Conservation (phyloP, 1,140 invertebrate genomes). For the Neocloeon triangulifer region DNA sequence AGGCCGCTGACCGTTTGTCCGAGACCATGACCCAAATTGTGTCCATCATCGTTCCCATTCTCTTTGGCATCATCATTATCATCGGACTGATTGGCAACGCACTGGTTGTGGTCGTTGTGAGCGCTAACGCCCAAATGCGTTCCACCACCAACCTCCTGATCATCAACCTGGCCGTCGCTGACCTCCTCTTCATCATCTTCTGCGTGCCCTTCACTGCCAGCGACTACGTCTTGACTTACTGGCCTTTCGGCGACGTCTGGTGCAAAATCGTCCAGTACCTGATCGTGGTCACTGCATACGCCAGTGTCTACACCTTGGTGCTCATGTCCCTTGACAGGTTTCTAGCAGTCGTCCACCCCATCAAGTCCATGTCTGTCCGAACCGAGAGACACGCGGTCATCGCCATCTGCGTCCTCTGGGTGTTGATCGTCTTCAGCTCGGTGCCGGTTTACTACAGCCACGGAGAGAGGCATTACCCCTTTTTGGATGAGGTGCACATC, state of each 20-base stretch:
- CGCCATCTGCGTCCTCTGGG: slow-evolving; percentile 61
- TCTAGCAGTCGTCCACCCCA: slow-evolving; percentile 83
- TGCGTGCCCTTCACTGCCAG: slow-evolving; percentile 86
- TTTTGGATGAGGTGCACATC: slow-evolving; percentile 27
- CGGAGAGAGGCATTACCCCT: slow-evolving; percentile 43
- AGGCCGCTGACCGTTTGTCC: slow-evolving; percentile 17
- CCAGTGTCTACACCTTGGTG: slow-evolving; percentile 82
- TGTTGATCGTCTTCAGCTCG: slow-evolving; percentile 48
- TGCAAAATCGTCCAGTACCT: slow-evolving; percentile 71
- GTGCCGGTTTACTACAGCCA: slow-evolving; percentile 57
- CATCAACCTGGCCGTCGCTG: slow-evolving; percentile 68
- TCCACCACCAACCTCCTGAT: slow-evolving; percentile 85
- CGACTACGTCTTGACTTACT: slow-evolving; percentile 64
- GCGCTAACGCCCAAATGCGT: slow-evolving; percentile 71
- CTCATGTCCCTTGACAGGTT: slow-evolving; percentile 90
- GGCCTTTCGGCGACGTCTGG: slow-evolving; percentile 80
- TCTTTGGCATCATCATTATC: slow-evolving; percentile 71
- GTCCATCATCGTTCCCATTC: slow-evolving; percentile 51
- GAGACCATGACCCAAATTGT: slow-evolving; percentile 30
- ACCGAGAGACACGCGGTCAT: slow-evolving; percentile 64
- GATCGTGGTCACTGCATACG: slow-evolving; percentile 76
- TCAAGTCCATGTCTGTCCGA: slow-evolving; percentile 66
- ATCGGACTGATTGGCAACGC: slow-evolving; percentile 60
- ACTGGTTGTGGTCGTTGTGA: slow-evolving; percentile 35
- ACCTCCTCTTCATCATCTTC: slow-evolving; percentile 83